Evolutionary conservation across 2,888 invertebrate species (phyloP).

Genomic region (Caenorhabditis macrosperma): DNA sequence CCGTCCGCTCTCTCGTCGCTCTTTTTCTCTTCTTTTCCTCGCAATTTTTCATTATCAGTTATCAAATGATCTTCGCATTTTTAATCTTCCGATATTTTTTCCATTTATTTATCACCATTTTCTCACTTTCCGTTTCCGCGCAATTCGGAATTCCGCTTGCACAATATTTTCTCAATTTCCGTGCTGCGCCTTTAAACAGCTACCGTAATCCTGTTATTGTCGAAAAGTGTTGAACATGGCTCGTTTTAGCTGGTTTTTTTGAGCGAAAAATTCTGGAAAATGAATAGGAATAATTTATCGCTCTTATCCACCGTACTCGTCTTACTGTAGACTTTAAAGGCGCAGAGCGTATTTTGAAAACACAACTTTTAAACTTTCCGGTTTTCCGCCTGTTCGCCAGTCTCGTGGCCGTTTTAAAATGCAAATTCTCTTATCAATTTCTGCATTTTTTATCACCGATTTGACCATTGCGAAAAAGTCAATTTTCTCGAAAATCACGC

Average conservation of each 20-base stretch:
- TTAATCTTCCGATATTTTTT: too few relatives aligned
- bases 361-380: neutral
- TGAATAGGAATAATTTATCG: too few relatives aligned
- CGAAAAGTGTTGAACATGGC: neutral
- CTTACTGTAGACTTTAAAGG: too few relatives aligned
- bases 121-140: slow-evolving; percentile 5
- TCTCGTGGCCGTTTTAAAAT: neutral
- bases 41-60: neutral
- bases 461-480: neutral
- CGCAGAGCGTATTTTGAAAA: too few relatives aligned
- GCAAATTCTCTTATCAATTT: slow-evolving; percentile 9
- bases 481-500: slow-evolving; percentile 14
- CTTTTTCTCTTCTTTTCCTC: neutral
- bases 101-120: slow-evolving; percentile 5
- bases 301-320: too few relatives aligned
- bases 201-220: neutral
- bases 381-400: neutral
- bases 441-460: slow-evolving; percentile 14
- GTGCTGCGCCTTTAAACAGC: too few relatives aligned
- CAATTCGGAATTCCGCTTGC: neutral
- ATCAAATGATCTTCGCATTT: slow-evolving; percentile 22
- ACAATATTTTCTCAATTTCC: neutral
- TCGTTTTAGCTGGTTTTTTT: neutral
- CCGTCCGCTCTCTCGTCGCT: slow-evolving; percentile 7
- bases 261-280: too few relatives aligned